Base-by-base conservation (phyloP, 2,888 invertebrate species). In the Crossocerus cetratus region DNA sequence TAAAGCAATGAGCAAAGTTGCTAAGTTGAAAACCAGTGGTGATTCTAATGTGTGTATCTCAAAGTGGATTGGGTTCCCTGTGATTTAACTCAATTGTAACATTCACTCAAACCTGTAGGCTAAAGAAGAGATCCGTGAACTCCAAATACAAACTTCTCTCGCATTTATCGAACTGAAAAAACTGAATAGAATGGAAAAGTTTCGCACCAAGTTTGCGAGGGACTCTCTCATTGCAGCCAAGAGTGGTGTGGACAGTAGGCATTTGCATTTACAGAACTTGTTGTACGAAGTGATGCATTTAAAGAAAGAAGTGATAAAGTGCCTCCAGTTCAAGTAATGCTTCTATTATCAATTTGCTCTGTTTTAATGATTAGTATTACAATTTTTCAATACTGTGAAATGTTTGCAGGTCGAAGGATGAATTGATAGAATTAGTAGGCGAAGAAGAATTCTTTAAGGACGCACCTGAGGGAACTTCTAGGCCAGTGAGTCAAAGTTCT, bases 221-320 rank as follows among this genome's bases (percentile, higher is more conserved):
- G 98, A 98, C 90, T 93, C 94, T 14, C 92, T 98, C 3, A 94
- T 94, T 82, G 93, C 94, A 83, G 96, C 96, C 78, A 98, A 98
- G 88, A 95, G 95, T 84, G 94, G 95, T 81, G 97, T 98, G 0
- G 98, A 99, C 86, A 95, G 95, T 65, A 96, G 96, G 81, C 96
- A 98, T 87, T 91, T 99, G 62, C 96, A 97, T 83, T 92, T 98
- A 65, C 98, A 99, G 91, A 99, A 99, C 91, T 92, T 99, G 62
- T 91, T 98, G 3, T 99, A 99, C 89, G 99, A 99, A 92, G 95
- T 96, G 8, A 95, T 97, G 87, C 98, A 99, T 91, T 92, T 99
- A 20, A 95, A 97, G 82, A 97, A 97, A 83, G 98, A 99, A 92
- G 97, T 97, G n/a, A 94, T 96, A 20, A 97, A 97, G 86, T 98